Base-by-base conservation (phyloP, 2,888 invertebrate genomes). In the Candidula unifasciata region DNA sequence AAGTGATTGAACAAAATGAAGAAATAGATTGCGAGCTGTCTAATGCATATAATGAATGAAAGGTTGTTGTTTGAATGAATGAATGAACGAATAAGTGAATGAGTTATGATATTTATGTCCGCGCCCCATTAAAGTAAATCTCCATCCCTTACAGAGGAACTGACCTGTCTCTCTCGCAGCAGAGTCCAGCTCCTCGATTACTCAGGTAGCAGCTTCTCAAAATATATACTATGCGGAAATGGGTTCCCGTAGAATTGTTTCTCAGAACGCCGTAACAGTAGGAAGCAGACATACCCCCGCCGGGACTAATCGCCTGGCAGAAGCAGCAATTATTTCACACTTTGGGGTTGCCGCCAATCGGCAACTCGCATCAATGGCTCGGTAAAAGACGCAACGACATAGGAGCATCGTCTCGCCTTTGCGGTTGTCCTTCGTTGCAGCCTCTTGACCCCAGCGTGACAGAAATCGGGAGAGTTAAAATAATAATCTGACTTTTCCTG, bases 231-330 rank as follows among this genome's bases (percentile, higher is more conserved):
- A 3, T 57, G 73, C 24, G 64, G n/a, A 30, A 82, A 35, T 27
- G 82, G 69, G 1, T 1, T 68, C 16, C 83, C 77, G 27, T 69
- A 77, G 24, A 3, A 83, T 8, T 13, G n/a, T 16, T n/a, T 57
- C 54, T 69, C 35, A 69, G 69, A 83, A 30, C 35, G 37, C 27
- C 21, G 74, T 71, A 82, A 44, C 64, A 57, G 71, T 37, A 69
- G 71, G 80, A 27, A 57, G 64, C 57, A 82, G 74, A 57, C 44
- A 54, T 3, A 78, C 35, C 82, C 79, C 82, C 30, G n/a, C 64
- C 44, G 82, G 74, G 74, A 82, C 73, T 82, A 82, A 82, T 82
- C 82, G 73, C n/a, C 64, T 73, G 82, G 73, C 82, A 82, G 82
- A 74, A 73, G 73, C 60, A 74, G 82, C 74, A 82, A 82, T 82